These are phyloP conservation scores for Diaprepes abbreviatus DNA, from an alignment of 2,888 invertebrate genomes.

Conservation along the genomic window DNA sequence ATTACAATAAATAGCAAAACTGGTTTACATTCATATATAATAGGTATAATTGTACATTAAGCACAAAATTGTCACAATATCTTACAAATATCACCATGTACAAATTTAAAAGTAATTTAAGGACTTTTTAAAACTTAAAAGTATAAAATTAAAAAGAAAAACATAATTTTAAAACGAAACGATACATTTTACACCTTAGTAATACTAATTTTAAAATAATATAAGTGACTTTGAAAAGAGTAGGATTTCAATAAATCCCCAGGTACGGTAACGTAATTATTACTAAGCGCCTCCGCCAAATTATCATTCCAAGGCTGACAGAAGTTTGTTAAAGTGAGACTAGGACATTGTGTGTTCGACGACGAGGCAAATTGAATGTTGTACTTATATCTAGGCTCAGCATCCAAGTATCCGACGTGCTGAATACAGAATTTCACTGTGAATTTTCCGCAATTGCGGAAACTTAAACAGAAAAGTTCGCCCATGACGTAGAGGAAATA, in stretches of 20 bases:
- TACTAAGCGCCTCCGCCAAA: conserved; percentile 26
- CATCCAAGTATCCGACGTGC: conserved; percentile 40
- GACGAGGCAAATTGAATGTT: conserved; percentile 46
- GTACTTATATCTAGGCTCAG: conserved; percentile 45
- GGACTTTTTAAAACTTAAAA: no score
- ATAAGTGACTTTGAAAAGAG: conserved; percentile 40
- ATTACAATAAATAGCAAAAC: no score
- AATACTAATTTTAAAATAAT: conserved; percentile 49
- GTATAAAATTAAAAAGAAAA: no score
- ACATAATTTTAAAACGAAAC: background rate
- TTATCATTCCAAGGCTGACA: conserved; percentile 41
- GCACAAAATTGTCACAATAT: no score
- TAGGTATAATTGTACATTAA: no score
- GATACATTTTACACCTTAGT: conserved; percentile 27
- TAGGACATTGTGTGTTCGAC: conserved; percentile 27
- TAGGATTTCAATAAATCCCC: conserved; percentile 48
- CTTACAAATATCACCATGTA: no score
- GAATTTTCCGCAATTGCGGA: conserved; percentile 37
- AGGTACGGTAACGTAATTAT: conserved; percentile 40
- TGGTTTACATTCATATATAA: no score
- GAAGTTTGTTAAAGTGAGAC: conserved; percentile 36
- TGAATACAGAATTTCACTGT: conserved; percentile 48
- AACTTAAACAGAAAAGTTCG: conserved; percentile 50
- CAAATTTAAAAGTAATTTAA: background rate
- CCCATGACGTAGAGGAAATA: conserved; percentile 50